Evolutionary conservation across 1,140 invertebrate genomes (phyloP).

Genomic region (Meloidogyne chitwoodi): DNA sequence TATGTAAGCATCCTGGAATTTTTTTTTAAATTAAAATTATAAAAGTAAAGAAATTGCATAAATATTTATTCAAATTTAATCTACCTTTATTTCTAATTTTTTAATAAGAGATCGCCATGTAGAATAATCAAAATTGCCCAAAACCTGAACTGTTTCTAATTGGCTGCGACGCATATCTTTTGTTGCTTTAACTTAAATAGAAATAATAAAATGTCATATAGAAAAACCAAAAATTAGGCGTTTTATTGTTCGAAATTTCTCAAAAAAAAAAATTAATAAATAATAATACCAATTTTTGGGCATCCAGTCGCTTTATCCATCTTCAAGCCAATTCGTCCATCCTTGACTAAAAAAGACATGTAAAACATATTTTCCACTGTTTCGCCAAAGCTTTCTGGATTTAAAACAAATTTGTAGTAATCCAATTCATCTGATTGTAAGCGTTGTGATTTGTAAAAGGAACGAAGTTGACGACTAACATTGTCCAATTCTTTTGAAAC

Average conservation of each 20-base stretch:
- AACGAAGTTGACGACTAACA: constrained; percentile 10
- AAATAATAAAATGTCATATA: no score
- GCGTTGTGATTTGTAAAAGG: constrained; percentile 16
- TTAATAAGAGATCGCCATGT: background rate
- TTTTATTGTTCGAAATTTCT: no score
- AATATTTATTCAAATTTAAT: no score
- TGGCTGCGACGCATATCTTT: background rate
- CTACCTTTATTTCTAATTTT: background rate
- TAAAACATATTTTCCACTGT: constrained; percentile 31
- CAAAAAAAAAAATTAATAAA: no score
- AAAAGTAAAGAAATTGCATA: background rate
- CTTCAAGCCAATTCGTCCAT: constrained; percentile 13
- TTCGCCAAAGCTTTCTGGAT: constrained; percentile 26
- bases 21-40: background rate
- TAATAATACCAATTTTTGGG: background rate
- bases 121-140: background rate
- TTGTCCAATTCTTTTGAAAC: constrained; percentile 25
- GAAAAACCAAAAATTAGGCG: no score
- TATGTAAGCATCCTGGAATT: background rate
- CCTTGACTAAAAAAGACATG: constrained; percentile 23
- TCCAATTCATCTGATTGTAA: constrained; percentile 1
- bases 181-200: background rate
- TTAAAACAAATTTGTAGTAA: constrained; percentile 28
- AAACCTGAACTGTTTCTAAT: background rate
- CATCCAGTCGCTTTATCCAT: constrained; percentile 11